These are phyloP conservation scores for Slavum lentiscoides DNA, from an alignment of 2,888 invertebrate species.

Conservation along the genomic window DNA sequence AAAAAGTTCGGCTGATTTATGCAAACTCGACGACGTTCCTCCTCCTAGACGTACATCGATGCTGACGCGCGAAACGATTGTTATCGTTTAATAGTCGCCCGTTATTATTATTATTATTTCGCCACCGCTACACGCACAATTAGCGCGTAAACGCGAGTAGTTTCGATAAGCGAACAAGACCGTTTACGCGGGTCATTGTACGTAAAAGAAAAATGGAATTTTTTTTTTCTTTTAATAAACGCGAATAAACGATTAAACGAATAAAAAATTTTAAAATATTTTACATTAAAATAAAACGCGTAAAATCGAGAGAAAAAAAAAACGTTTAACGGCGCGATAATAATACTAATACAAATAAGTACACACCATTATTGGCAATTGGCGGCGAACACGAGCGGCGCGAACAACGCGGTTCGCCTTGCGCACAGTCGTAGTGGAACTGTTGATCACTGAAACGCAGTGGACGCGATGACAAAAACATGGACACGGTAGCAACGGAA, in stretches of 20 bases:
- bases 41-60: not conserved
- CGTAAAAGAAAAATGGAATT: not conserved
- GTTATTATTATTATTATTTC: no score
- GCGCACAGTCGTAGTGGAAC: conserved; percentile 32
- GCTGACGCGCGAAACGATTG: not conserved
- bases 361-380: not conserved
- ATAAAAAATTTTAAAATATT: not conserved
- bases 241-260: not conserved
- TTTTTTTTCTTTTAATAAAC: not conserved
- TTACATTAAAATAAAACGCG: no score
- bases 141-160: not conserved
- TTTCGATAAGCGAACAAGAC: not conserved
- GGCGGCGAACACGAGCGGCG: conserved; percentile 33
- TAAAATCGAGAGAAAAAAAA: conserved; percentile 1
- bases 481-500: conserved; percentile 29
- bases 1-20: not conserved
- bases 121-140: no score
- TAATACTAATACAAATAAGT: not conserved
- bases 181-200: not conserved
- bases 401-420: conserved; percentile 27
- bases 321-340: not conserved
- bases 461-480: conserved; percentile 42
- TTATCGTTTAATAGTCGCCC: no score
- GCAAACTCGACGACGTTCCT: not conserved
- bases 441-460: conserved; percentile 45